Conservation (phyloP, 1,140 invertebrate species). For the Megathymus violae region DNA sequence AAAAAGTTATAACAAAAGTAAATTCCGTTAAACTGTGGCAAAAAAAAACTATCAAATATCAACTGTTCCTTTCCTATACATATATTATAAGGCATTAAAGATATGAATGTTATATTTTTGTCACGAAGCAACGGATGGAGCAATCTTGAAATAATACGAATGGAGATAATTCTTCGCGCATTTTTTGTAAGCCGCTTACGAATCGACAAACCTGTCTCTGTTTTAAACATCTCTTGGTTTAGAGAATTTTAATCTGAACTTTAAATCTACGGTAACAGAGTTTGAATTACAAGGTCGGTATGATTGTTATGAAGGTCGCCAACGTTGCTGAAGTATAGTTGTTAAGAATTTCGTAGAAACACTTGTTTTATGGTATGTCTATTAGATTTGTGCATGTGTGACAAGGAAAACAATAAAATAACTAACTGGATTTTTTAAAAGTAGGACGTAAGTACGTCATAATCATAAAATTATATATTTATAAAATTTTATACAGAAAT, state of each 20-base stretch:
- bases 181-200: slow-evolving; percentile 11
- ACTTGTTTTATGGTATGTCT: not conserved
- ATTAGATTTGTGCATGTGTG: not conserved
- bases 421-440: too few species aligned
- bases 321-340: not conserved
- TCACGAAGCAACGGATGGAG: not conserved
- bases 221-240: not conserved
- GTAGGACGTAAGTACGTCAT: too few species aligned
- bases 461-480: too few species aligned
- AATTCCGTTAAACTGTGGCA: too few species aligned
- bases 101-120: not conserved
- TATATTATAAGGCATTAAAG: too few species aligned
- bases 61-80: too few species aligned
- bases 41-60: too few species aligned
- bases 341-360: not conserved
- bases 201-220: not conserved
- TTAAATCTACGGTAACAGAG: not conserved
- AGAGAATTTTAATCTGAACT: slow-evolving; percentile 8
- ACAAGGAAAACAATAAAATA: too few species aligned
- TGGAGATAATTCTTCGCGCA: not conserved
- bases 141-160: not conserved
- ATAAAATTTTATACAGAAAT: too few species aligned
- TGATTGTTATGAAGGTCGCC: slow-evolving; percentile 2
- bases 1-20: too few species aligned
- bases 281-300: slow-evolving; percentile 5